Percentiles rank a stretch among this genome's conserved stretches.
Evolutionary conservation across 1,140 invertebrate species (phyloP).

Genomic region (Plodia interpunctella): DNA sequence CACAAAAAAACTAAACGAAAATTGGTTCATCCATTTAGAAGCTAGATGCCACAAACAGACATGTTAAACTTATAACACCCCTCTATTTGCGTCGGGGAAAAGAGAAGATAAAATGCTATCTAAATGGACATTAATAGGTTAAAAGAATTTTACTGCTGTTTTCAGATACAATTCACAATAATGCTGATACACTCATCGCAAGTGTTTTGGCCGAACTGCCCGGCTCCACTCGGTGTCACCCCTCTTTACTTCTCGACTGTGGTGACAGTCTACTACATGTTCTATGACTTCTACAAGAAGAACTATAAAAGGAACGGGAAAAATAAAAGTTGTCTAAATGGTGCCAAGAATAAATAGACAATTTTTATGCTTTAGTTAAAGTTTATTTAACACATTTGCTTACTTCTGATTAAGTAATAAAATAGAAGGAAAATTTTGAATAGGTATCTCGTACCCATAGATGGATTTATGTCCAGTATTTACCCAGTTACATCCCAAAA

Average conservation of each 20-base stretch:
- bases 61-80: too few species aligned
- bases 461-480: too few species aligned
- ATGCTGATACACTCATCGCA: constrained; percentile 78
- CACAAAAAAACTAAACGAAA: too few species aligned
- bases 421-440: too few species aligned
- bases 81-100: too few species aligned
- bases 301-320: constrained; percentile 33
- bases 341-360: background rate
- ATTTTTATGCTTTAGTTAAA: background rate
- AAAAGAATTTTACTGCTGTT: constrained; percentile 27
- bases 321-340: background rate
- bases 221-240: constrained; percentile 70
- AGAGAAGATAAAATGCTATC: too few species aligned
- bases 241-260: constrained; percentile 80
- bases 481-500: too few species aligned
- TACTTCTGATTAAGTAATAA: too few species aligned
- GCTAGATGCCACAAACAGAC: too few species aligned
- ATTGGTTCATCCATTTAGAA: too few species aligned
- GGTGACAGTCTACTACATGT: constrained; percentile 82
- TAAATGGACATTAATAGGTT: background rate
- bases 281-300: constrained; percentile 81
- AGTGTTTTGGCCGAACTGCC: constrained; percentile 77
- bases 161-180: constrained; percentile 82
- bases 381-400: too few species aligned
- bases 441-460: too few species aligned